Evolutionary conservation across 2,113 vertebrate genomes (phyloP).

Genomic region (Turdus rufiventris): DNA sequence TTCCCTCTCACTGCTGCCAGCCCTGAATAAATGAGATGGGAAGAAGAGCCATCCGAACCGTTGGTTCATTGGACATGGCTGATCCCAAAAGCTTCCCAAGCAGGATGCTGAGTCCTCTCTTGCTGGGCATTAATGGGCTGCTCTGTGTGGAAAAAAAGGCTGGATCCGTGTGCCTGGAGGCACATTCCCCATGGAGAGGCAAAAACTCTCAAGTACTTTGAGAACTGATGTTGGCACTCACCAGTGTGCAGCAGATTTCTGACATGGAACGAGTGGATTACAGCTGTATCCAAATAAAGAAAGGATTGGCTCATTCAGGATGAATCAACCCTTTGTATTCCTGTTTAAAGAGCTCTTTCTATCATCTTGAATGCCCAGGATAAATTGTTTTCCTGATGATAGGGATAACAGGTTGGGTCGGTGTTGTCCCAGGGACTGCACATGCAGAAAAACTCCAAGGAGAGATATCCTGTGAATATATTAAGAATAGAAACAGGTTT

Average conservation of each 20-base stretch:
- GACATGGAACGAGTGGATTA: neutral
- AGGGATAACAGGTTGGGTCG: neutral
- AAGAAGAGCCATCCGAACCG: neutral
- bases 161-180: neutral
- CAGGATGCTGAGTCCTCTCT: neutral
- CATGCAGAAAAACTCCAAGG: neutral
- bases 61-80: rapidly evolving
- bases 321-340: neutral
- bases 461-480: neutral
- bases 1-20: neutral
- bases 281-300: neutral
- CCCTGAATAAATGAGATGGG: neutral
- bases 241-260: neutral
- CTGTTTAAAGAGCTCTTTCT: neutral
- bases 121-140: neutral
- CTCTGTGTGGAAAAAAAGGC: neutral
- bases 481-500: neutral
- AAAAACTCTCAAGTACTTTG: neutral
- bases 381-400: neutral
- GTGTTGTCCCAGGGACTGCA: neutral
- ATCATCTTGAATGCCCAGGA: neutral
- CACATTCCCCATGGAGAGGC: neutral
- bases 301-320: neutral
- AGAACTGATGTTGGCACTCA: neutral
- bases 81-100: neutral